These are phyloP conservation scores for Rhinoptilus africanus DNA, from an alignment of 2,113 vertebrate species.

Conservation along the genomic window DNA sequence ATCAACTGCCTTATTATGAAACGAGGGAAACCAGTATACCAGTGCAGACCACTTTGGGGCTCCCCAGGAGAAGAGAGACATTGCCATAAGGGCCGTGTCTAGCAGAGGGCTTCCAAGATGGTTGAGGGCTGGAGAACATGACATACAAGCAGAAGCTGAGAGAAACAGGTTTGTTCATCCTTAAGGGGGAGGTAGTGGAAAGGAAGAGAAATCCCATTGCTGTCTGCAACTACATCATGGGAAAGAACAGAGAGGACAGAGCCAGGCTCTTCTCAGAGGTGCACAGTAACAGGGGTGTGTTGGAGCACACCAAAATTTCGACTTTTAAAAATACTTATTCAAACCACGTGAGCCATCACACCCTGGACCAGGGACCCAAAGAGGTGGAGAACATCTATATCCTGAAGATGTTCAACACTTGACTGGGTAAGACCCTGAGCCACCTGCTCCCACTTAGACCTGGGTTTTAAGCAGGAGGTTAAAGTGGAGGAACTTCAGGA, in stretches of 20 bases:
- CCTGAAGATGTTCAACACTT: not conserved
- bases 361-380: not conserved
- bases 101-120: not conserved
- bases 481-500: not conserved
- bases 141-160: not conserved
- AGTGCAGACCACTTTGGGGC: not conserved
- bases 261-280: not conserved
- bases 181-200: not conserved
- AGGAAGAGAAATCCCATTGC: not conserved
- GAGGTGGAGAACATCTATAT: not conserved
- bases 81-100: fast-evolving
- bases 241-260: not conserved
- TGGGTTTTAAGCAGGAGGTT: not conserved
- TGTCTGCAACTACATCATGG: not conserved
- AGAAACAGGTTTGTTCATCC: not conserved
- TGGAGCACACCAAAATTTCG: not conserved
- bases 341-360: not conserved
- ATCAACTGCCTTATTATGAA: not conserved
- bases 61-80: not conserved
- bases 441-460: not conserved
- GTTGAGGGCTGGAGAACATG: not conserved
- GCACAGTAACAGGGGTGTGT: not conserved
- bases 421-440: not conserved
- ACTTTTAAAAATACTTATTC: not conserved
- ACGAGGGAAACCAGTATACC: not conserved